Percentiles rank a stretch among this genome's conserved stretches.
Evolutionary conservation across 2,888 invertebrate species (phyloP).

Genomic region (Aphidius colemani): DNA sequence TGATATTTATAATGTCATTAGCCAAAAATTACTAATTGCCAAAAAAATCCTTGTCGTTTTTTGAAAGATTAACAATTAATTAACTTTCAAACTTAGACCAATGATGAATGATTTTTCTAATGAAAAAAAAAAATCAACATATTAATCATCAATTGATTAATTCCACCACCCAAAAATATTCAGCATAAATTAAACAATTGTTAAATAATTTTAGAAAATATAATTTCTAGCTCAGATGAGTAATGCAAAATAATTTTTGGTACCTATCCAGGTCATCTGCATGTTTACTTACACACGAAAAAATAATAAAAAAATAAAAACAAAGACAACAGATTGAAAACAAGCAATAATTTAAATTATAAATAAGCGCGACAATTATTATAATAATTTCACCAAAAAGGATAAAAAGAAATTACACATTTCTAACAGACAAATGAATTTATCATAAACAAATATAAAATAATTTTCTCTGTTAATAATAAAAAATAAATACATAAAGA

Average conservation of each 20-base stretch:
- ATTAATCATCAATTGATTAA: no score
- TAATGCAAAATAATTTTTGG: slow-evolving; percentile 39
- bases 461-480: no score
- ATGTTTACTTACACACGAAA: no score
- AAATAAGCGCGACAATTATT: not conserved
- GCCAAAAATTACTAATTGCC: slow-evolving; percentile 3
- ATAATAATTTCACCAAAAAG: no score
- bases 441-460: not conserved
- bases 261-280: slow-evolving; percentile 53
- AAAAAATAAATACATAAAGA: no score
- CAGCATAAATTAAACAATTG: slow-evolving; percentile 30
- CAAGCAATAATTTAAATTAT: not conserved
- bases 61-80: slow-evolving; percentile 9
- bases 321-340: not conserved
- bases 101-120: not conserved
- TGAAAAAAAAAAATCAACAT: slow-evolving; percentile 3
- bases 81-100: not conserved
- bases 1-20: no score
- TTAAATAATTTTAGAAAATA: slow-evolving; percentile 33
- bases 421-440: no score
- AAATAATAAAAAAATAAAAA: not conserved
- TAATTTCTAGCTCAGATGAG: slow-evolving; percentile 21
- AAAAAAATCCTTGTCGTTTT: slow-evolving; percentile 8
- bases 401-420: no score
- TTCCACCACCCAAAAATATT: slow-evolving; percentile 1